phyloP scores from a whole-genome alignment of 2,113 vertebrate species.

The Psilopsiagon aymara region DNA sequence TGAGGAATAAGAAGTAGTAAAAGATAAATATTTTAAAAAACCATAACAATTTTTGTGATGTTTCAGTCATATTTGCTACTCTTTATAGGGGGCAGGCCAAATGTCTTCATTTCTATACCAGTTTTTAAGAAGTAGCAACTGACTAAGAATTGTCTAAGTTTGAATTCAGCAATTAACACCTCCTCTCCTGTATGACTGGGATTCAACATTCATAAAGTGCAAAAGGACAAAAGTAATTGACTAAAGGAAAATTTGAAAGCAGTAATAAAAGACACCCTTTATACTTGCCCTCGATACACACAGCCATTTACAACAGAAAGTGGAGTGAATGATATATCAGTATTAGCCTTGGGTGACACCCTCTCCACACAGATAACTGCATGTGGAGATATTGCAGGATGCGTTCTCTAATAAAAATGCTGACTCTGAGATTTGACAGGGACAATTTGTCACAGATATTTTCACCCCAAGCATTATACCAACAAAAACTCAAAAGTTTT shows the following conservation, averaged over 20 bases:
- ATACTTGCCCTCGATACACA: neutral
- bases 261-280: neutral
- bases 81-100: neutral
- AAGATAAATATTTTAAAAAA: neutral
- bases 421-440: neutral
- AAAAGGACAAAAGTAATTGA: neutral
- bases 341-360: neutral
- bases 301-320: neutral
- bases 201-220: neutral
- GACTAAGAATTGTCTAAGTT: neutral
- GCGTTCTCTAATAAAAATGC: neutral
- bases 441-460: neutral
- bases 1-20: neutral
- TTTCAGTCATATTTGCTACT: neutral
- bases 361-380: neutral
- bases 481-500: neutral
- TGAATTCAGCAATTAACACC: neutral
- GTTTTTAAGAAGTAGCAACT: neutral
- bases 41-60: neutral
- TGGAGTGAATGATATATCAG: neutral
- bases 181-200: neutral
- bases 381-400: neutral
- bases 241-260: neutral
- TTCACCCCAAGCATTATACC: neutral
- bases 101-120: neutral